Base-by-base conservation (phyloP, 2,797 vertebrate species). In the Cynopterus sphinx region DNA sequence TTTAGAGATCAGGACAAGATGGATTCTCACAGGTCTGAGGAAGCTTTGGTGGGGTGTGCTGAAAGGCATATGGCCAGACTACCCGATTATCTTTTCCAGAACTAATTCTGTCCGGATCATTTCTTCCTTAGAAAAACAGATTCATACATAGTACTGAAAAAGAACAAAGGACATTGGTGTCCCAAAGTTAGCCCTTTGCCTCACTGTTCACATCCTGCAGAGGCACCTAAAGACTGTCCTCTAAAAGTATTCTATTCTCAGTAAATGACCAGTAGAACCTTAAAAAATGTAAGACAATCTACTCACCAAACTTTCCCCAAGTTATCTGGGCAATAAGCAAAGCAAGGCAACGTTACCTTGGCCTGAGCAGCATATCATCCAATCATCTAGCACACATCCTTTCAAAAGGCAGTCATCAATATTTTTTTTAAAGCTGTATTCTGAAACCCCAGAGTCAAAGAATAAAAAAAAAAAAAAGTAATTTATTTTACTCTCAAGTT, bases 401-500 rank as follows among this genome's bases (percentile, higher is more conserved):
- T 87, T 84, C 5, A 75, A 31, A 90, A 93, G 3, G 16, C 26
- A 85, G 57, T 78, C 22, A 65, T 67, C n/a, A 68, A 73, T 96
- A 90, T 81, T 90, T 24, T 49, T 93, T 78, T 57, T n/a, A 78
- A 95, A 86, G n/a, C 22, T 89, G 3, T 79, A 74, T 73, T 93
- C 95, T 90, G 83, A 96, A 86, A 67, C 53, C 33, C 77, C 75
- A 93, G 65, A 84, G 51, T 70, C 57, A 93, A 93, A 89, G 85
- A 73, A 84, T 55, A 89, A 95, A 91, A 88, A 83, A 83, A 89
- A 95, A 91, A 88, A 83, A 83, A 88, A 85, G 31, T 39, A 74
- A 75, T 59, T 96, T 88, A 82, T 94, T 95, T 96, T 78, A 87
- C 53, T 97, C 81, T 68, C 59, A 91, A 78, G 12, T 93, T 78